Evolutionary conservation across 2,797 vertebrate species (phyloP).

Genomic region (Otolemur crassicaudatus): DNA sequence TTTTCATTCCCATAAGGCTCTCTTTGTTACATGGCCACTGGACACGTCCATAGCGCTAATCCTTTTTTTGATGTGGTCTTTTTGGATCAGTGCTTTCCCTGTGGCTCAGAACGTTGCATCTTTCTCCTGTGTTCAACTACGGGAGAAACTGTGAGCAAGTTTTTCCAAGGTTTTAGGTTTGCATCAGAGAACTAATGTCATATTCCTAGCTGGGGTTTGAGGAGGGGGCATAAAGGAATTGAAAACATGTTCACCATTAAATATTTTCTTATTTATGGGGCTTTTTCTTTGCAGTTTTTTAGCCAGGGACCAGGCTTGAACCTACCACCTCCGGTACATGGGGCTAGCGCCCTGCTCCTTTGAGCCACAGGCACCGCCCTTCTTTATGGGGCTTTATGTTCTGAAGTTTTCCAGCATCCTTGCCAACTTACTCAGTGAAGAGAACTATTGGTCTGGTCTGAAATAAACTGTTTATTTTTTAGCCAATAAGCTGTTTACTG

Average conservation of each 20-base stretch:
- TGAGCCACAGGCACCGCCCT: no score
- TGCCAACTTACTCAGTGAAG: conserved; percentile 41
- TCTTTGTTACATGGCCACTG: conserved; percentile 70
- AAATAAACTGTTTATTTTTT: conserved; percentile 46
- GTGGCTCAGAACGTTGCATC: conserved; percentile 12
- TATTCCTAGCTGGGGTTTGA: background rate
- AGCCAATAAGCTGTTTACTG: conserved; percentile 11
- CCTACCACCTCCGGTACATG: no score
- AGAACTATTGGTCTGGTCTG: conserved; percentile 3
- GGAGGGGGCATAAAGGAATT: background rate
- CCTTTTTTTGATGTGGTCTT: conserved; percentile 65
- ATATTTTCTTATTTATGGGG: background rate
- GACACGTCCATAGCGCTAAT: conserved; percentile 60
- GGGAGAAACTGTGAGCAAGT: background rate
- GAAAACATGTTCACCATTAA: conserved; percentile 28
- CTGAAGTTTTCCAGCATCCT: background rate
- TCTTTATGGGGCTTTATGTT: background rate
- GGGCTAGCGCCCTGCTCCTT: no score
- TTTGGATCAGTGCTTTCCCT: conserved; percentile 60
- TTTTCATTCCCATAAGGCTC: conserved; percentile 60
- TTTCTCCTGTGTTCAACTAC: background rate
- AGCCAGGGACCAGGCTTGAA: no score
- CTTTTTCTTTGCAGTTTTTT: background rate
- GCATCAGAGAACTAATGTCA: background rate
- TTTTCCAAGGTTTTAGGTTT: conserved; percentile 44